Percentiles rank a stretch among this genome's conserved stretches.
phyloP scores from a whole-genome alignment of 2,888 invertebrate species.

The Caradrina clavipalpis region DNA sequence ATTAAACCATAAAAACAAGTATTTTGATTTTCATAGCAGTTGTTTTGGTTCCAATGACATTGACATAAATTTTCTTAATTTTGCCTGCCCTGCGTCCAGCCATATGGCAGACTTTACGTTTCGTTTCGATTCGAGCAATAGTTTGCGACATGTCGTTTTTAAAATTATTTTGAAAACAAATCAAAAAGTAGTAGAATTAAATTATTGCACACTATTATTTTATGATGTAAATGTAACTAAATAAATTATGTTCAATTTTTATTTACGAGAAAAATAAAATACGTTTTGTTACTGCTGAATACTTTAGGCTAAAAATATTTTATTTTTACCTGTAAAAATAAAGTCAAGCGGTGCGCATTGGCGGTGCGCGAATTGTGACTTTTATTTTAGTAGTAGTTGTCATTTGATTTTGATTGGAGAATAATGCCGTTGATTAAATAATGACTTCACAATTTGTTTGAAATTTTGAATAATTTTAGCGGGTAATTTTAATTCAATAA shows the following conservation, averaged over 20 bases:
- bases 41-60: conserved; percentile 48
- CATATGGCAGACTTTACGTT: conserved; percentile 6
- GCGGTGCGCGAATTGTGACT: conserved; percentile 9
- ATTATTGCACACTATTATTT: background rate
- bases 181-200: background rate
- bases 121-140: background rate
- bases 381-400: conserved; percentile 42
- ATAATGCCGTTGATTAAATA: conserved; percentile 1
- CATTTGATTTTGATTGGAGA: conserved; percentile 57
- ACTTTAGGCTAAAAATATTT: background rate
- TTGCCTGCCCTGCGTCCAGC: background rate
- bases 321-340: conserved; percentile 8
- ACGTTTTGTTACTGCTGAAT: conserved; percentile 38
- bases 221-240: no score
- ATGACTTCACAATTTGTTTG: conserved; percentile 52
- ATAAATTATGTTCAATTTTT: no score
- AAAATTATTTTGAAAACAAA: background rate
- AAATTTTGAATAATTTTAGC: conserved; percentile 59
- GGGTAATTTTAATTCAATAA: conserved; percentile 59
- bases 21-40: conserved; percentile 14
- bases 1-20: conserved; percentile 4
- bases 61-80: conserved; percentile 19
- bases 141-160: no score
- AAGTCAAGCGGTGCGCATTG: conserved; percentile 1
- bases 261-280: fast-evolving